Conservation (phyloP, 2,888 invertebrate species). For the Oeneis ivallda region DNA sequence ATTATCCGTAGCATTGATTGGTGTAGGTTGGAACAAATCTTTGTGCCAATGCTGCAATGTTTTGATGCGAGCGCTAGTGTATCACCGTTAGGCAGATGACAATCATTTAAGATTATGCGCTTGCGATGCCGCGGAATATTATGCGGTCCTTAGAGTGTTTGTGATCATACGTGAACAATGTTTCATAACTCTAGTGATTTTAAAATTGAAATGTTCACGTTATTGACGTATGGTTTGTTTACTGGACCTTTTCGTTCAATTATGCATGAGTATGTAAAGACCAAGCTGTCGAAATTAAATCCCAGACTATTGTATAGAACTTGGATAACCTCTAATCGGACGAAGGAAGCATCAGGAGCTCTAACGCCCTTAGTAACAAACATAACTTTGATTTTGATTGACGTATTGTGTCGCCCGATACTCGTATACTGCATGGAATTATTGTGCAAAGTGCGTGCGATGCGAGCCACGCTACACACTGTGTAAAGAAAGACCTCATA, state of each 20-base stretch:
- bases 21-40: background rate
- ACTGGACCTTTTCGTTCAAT: background rate
- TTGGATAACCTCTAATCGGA: background rate
- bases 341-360: too few relatives aligned
- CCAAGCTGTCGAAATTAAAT: background rate
- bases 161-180: constrained; percentile 23
- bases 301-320: background rate
- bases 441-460: too few relatives aligned
- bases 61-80: constrained; percentile 15
- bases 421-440: too few relatives aligned
- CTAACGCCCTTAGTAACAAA: too few relatives aligned
- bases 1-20: background rate
- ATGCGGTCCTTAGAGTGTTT: constrained; percentile 33
- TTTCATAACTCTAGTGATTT: constrained; percentile 17
- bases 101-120: constrained; percentile 59
- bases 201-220: constrained; percentile 18
- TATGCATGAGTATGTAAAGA: background rate
- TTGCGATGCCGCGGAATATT: constrained; percentile 44
- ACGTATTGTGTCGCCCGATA: too few relatives aligned
- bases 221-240: constrained; percentile 8
- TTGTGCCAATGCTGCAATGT: constrained; percentile 6
- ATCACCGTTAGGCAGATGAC: constrained; percentile 51
- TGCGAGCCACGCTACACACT: too few relatives aligned
- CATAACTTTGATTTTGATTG: too few relatives aligned
- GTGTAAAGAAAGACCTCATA: too few relatives aligned